Base-by-base conservation (phyloP, 2,888 invertebrate species). In the Drosophila melanosoma region DNA sequence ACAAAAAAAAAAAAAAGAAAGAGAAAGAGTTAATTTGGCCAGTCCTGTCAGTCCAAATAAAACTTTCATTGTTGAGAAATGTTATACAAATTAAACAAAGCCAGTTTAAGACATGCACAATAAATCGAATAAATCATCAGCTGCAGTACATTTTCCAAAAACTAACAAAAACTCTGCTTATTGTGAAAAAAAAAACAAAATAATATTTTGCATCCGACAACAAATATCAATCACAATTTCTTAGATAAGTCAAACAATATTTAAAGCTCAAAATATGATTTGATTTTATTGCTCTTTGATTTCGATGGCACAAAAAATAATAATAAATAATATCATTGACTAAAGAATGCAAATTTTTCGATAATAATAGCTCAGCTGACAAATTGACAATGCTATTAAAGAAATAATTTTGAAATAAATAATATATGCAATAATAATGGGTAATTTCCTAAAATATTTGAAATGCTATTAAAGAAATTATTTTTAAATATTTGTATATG, bases 31-130 rank as follows among this genome's bases (percentile, higher is more conserved):
- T 54, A 26, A 56, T n/a, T 56, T 56, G 56, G 38, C 2, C 26
- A 56, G 38, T n/a, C 15, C 40, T 32, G 42, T 57, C 57, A 57
- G 57, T 57, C n/a, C 26, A 33, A 54, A 52, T 32, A 51, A 52
- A 45, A 64, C 51, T 48, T 74, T 40, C 23, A 40, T 58, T 33
- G 40, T n/a, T 58, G 32, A 58, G 40, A 23, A 40, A 58, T 61
- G 38, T 40, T 32, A 26, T 40, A 57, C 20, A 33, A 61, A 57
- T 33, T 61, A 32, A 57, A 57, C 33, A 29, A 40, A 11, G 45
- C 12, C 12, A 12, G 11, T 58, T 42, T 17, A 49, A 49, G 35
- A 59, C 15, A 12, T 36, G 54, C 59, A 36, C 15, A 52, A 35
- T 29, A 52, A 29, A 29, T 26, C 35, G 23, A 51, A 35, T 29